A percentile compares a stretch with the other conserved stretches of the same genome.
Conservation (phyloP, 2,113 vertebrate species). For the Brachyistius frenatus region DNA sequence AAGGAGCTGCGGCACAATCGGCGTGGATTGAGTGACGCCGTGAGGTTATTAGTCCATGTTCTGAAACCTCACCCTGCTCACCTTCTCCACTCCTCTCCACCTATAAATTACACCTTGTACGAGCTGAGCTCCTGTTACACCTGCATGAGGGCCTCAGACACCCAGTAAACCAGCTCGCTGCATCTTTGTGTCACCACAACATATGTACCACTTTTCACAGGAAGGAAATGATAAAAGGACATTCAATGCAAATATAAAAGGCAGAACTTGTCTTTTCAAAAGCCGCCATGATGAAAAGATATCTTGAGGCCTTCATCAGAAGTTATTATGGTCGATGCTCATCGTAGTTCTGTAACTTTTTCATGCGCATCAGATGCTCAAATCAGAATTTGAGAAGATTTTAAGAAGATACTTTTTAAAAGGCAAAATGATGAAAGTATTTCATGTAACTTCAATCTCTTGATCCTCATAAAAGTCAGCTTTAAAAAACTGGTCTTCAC, state of each 20-base stretch:
- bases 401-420: no score
- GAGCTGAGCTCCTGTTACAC: constrained; percentile 54
- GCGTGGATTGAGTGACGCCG: constrained; percentile 76
- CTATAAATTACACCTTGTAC: constrained; percentile 57
- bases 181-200: constrained; percentile 7
- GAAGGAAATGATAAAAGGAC: not conserved
- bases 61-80: constrained; percentile 72
- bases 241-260: no score
- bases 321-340: not conserved
- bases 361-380: no score
- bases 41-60: constrained; percentile 73
- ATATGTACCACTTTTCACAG: no score
- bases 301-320: no score
- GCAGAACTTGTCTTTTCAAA: not conserved
- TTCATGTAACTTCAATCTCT: not conserved
- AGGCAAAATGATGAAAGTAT: not conserved
- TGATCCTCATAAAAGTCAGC: no score
- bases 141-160: constrained; percentile 8
- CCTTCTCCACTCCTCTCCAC: constrained; percentile 38
- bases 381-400: no score
- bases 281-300: not conserved
- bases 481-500: no score
- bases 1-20: constrained; percentile 62
- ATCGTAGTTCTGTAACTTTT: no score
- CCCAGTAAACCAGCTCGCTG: constrained; percentile 20